phyloP scores from a whole-genome alignment of 2,888 invertebrate genomes.

The Frankliniella fusca region DNA sequence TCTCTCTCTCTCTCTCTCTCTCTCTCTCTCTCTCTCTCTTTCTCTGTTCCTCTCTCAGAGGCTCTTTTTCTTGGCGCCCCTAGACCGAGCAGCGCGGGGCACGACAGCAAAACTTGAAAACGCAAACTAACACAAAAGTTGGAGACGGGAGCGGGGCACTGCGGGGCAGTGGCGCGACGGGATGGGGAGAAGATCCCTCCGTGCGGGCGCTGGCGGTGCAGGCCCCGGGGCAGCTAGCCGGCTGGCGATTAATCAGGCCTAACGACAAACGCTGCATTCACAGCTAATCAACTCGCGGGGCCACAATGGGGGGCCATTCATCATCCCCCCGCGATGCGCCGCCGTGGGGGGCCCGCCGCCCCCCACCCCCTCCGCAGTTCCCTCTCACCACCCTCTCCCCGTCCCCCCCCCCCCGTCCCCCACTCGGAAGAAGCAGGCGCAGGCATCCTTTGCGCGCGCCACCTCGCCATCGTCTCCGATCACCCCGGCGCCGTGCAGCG shows the following conservation, averaged over 20 bases:
- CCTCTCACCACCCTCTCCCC: too few species aligned
- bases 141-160: not conserved
- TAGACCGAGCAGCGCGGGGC: too few species aligned
- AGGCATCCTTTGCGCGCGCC: not conserved
- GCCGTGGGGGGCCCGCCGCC: not conserved
- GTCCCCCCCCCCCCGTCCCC: not conserved
- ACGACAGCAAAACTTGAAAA: too few species aligned
- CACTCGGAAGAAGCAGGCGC: not conserved
- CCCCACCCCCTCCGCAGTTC: not conserved
- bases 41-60: not conserved
- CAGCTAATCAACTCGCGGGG: constrained; percentile 15
- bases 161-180: not conserved
- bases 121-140: not conserved
- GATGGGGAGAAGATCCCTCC: not conserved
- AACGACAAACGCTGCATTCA: constrained; percentile 26
- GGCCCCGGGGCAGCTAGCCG: not conserved
- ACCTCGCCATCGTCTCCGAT: too few species aligned
- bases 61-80: not conserved
- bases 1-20: constrained; percentile 10
- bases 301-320: constrained; percentile 24
- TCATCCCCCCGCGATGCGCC: not conserved
- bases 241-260: constrained; percentile 18
- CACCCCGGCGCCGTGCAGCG: too few species aligned
- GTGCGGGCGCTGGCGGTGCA: too few species aligned
- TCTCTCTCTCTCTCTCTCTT: not conserved